Conservation (phyloP, 1,140 invertebrate species). For the Leptinotarsa undecemlineata region DNA sequence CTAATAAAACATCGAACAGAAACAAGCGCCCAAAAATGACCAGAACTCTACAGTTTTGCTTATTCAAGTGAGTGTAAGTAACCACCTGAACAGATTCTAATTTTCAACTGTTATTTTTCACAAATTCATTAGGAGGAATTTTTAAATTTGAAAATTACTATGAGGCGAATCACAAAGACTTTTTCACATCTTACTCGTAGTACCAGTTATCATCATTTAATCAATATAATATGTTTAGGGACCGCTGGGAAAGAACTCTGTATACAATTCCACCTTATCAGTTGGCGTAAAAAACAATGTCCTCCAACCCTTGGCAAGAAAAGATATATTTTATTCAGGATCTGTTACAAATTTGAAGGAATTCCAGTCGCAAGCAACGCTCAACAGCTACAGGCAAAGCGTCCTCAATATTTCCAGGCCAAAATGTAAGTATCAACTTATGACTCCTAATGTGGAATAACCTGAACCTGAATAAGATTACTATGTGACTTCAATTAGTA, state of each 20-base stretch:
- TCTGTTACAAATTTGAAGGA: slow-evolving; percentile 15
- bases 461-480: slow-evolving; percentile 54
- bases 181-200: too few relatives aligned
- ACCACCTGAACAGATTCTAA: too few relatives aligned
- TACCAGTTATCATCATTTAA: too few relatives aligned
- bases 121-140: too few relatives aligned
- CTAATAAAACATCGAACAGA: too few relatives aligned
- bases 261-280: slow-evolving; percentile 15
- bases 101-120: too few relatives aligned
- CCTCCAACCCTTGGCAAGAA: slow-evolving; percentile 4
- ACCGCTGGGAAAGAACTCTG: neutral
- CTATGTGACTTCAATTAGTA: slow-evolving; percentile 44
- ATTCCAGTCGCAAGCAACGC: slow-evolving; percentile 9
- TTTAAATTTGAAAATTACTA: too few relatives aligned
- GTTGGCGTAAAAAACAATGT: slow-evolving; percentile 14
- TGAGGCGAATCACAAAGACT: too few relatives aligned
- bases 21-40: too few relatives aligned
- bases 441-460: too few relatives aligned
- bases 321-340: slow-evolving; percentile 21
- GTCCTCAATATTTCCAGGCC: slow-evolving; percentile 37
- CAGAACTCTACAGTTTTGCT: too few relatives aligned
- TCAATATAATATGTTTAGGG: neutral
- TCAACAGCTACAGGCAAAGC: slow-evolving; percentile 12
- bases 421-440: neutral
- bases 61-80: too few relatives aligned